A percentile compares a stretch with the other conserved stretches of the same genome.
Evolutionary conservation across 37 sponge, comb jelly and placozoan species (phyloP).

Genomic region (Dysidea cf. avara): DNA sequence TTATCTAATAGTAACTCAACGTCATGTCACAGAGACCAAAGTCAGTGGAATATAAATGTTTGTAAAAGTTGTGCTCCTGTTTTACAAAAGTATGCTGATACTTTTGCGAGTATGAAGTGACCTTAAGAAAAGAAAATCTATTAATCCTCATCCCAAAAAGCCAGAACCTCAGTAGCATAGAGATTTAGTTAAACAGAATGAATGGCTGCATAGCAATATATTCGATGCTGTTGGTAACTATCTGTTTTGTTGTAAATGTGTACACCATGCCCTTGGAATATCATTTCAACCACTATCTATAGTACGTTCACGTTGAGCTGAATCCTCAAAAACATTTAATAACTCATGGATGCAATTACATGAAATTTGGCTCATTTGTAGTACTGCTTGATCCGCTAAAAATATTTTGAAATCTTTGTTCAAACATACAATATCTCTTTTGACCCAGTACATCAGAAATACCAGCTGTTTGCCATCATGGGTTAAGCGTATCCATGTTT

Average conservation of each 20-base stretch:
- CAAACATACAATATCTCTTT: conserved; percentile 26
- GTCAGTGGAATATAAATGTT: too few species aligned
- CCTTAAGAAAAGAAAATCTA: conserved; percentile 11
- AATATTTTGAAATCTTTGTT: too few species aligned
- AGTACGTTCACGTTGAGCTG: too few species aligned
- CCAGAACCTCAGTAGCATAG: conserved; percentile 10
- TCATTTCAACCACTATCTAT: conserved; percentile 15
- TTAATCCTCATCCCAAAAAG: conserved; percentile 1
- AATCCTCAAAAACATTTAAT: too few species aligned
- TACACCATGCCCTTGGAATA: conserved; percentile 16
- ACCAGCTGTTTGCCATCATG: conserved; percentile 8
- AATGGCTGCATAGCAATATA: conserved; percentile 15
- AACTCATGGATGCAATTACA: too few species aligned
- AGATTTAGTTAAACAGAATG: conserved; percentile 12
- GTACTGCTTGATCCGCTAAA: too few species aligned
- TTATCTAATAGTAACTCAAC: too few species aligned
- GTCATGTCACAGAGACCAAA: too few species aligned
- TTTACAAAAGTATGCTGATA: too few species aligned
- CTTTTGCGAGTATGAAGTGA: too few species aligned
- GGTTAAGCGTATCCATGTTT: conserved; percentile 25
- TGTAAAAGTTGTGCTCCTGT: too few species aligned
- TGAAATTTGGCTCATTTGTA: too few species aligned
- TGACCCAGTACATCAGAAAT: conserved; percentile 5
- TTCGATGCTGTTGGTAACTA: conserved; percentile 24
- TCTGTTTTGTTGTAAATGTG: conserved; percentile 16